Base-by-base conservation (phyloP, 2,888 invertebrate species). In the Linnaemya vulpina region DNA sequence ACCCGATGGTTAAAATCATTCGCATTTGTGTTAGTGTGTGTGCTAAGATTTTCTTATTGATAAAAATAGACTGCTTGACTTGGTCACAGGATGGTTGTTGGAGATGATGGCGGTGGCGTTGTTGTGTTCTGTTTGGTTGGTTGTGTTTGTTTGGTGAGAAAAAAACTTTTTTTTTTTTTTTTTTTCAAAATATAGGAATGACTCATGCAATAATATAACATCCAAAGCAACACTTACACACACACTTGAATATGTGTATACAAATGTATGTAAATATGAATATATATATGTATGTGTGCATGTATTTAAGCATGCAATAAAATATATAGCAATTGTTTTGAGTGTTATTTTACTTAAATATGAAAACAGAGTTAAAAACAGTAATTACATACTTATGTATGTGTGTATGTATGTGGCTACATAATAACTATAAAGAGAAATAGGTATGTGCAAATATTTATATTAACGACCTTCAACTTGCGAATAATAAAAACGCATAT, bases 61-160 rank as follows among this genome's bases (percentile, higher is more conserved):
- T 84, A 84, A 77, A 84, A 84, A 81, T 84, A 81, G 81, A 43
- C 77, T 74, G 74, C 15, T 70, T 65, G 49, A 46, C 15, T 65
- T 77, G 81, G 30, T 51, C 77, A 71, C 81, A 85, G 84, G 71
- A 85, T 78, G 62, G 53, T 68, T 68, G 43, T 30, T 78, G 49
- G 17, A 43, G n/a, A 40, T 49, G 67, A 53, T 74, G 58, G 20
- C 60, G 73, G 58, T 58, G 67, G 67, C 77, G 70, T 51, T 55
- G 63, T 46, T 77, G 43, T 25, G 7, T 71, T 68, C 20, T 30
- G n/a, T 11, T 68, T 70, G 46, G 46, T 51, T 62, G 49, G 1
- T 40, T 78, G 77, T 51, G 62, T 75, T 55, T 70, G 46, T 65
- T 70, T 53, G 71, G 70, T 75, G 63, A 77, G 71, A 84, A 62